Conservation (phyloP, 1,140 invertebrate genomes). For the Pseudomyrmex flavicornis region DNA sequence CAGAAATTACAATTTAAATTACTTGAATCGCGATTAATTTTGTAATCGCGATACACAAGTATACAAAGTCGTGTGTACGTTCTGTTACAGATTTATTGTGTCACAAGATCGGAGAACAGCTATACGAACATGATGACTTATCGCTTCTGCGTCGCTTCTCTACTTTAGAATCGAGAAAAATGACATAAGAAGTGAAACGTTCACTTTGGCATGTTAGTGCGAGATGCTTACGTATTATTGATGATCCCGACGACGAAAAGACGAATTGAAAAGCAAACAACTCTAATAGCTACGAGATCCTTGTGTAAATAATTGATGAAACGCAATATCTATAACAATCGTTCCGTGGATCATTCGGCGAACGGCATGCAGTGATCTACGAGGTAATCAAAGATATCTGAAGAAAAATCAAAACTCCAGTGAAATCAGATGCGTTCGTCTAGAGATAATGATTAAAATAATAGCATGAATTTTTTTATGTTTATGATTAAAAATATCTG, state of each 20-base stretch:
- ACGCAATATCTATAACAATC: slow-evolving; percentile 36
- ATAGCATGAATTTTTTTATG: background rate
- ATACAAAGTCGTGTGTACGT: background rate
- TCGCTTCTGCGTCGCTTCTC: slow-evolving; percentile 1
- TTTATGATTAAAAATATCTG: no score
- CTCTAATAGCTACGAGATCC: background rate
- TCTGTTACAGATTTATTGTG: slow-evolving; percentile 56
- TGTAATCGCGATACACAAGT: background rate
- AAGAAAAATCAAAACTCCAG: slow-evolving; percentile 7
- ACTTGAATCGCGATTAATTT: slow-evolving; percentile 38
- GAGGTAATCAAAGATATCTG: slow-evolving; percentile 30
- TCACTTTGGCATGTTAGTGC: slow-evolving; percentile 32
- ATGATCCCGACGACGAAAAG: slow-evolving; percentile 6
- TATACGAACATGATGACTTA: background rate
- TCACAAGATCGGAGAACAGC: slow-evolving; percentile 33
- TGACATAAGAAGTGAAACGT: slow-evolving; percentile 7
- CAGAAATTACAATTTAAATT: background rate
- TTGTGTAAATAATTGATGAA: slow-evolving; percentile 45
- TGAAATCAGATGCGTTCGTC: background rate
- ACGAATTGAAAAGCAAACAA: background rate
- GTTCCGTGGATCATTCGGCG: slow-evolving; percentile 4
- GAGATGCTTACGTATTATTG: slow-evolving; percentile 15
- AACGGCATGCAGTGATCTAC: slow-evolving; percentile 5
- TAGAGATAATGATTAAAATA: slow-evolving; percentile 13
- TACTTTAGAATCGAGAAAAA: slow-evolving; percentile 1